Percentiles rank a stretch among this genome's conserved stretches.
phyloP scores from a whole-genome alignment of 2,888 invertebrate species.

The Heliconius cydno region DNA sequence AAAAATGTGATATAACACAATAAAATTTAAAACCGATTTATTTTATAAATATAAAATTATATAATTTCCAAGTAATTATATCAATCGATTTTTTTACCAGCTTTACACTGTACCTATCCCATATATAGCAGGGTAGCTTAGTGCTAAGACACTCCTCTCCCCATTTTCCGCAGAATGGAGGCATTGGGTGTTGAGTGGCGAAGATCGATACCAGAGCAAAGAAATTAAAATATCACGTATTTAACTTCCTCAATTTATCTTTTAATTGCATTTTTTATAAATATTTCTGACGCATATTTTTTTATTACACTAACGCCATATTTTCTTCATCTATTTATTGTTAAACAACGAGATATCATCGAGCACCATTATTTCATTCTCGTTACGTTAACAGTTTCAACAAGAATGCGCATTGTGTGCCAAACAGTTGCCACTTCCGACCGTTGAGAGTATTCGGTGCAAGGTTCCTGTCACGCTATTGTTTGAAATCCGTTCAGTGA shows the following conservation, averaged over 20 bases:
- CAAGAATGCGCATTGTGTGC: slow-evolving; percentile 67
- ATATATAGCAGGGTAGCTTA: too few relatives aligned
- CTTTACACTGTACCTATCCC: too few relatives aligned
- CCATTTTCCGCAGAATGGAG: too few relatives aligned
- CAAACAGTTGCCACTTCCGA: slow-evolving; percentile 61
- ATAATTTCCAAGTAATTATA: neutral
- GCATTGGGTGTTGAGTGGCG: too few relatives aligned
- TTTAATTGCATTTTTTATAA: neutral
- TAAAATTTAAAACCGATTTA: neutral
- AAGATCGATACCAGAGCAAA: too few relatives aligned
- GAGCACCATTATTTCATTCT: slow-evolving; percentile 39
- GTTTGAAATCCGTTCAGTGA: slow-evolving; percentile 40
- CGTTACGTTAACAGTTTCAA: slow-evolving; percentile 44
- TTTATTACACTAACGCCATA: neutral
- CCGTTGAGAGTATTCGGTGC: slow-evolving; percentile 49
- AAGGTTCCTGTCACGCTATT: slow-evolving; percentile 52
- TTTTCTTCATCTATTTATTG: neutral
- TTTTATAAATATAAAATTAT: neutral
- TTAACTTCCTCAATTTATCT: neutral
- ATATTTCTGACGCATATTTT: neutral
- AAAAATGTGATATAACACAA: neutral
- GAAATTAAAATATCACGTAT: too few relatives aligned
- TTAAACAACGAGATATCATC: slow-evolving; percentile 30
- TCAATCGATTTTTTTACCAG: neutral
- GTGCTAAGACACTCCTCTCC: too few relatives aligned